phyloP scores from a whole-genome alignment of 2,888 invertebrate species.

The Pristionchus entomophagus region DNA sequence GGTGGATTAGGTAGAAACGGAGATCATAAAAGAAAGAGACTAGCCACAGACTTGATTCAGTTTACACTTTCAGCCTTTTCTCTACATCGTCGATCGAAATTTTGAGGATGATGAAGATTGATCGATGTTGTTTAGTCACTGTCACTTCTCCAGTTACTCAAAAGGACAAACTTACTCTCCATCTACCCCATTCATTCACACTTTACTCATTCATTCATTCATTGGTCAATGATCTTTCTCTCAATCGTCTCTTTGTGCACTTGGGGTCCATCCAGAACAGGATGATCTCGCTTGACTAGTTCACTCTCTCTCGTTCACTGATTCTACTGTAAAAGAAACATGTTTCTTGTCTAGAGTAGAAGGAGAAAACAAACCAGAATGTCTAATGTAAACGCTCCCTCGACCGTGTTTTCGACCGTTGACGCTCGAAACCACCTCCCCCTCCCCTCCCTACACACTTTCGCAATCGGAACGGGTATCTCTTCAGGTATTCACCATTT shows the following conservation, averaged over 20 bases:
- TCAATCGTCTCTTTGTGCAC: not conserved
- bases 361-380: not conserved
- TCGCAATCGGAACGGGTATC: no score
- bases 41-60: no score
- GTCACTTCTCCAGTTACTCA: no score
- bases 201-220: constrained; percentile 17
- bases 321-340: no score
- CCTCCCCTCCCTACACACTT: no score
- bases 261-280: not conserved
- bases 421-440: not conserved
- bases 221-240: constrained; percentile 8
- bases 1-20: not conserved
- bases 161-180: no score
- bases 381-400: not conserved
- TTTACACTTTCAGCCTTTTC: no score
- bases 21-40: not conserved
- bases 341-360: not conserved
- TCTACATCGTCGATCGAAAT: no score
- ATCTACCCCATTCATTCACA: no score
- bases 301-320: not conserved
- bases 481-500: no score
- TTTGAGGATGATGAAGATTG: no score
- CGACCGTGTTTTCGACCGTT: not conserved
- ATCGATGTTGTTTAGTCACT: no score
- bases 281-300: constrained; percentile 17